Percentiles rank a stretch among this genome's conserved stretches.
Evolutionary conservation across 2,888 invertebrate genomes (phyloP).

Genomic region (Cephus pygmeus): DNA sequence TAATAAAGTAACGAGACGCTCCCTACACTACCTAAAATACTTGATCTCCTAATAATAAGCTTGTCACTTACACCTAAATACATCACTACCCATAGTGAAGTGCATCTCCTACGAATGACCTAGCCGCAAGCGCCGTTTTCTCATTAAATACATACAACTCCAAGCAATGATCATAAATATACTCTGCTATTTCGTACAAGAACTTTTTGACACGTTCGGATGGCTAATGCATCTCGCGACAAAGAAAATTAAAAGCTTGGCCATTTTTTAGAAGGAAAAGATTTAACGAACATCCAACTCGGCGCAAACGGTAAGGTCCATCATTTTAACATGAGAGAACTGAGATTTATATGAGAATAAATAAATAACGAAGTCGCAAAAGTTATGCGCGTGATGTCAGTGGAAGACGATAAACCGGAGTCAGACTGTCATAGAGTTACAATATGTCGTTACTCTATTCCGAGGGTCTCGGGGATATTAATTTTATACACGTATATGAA

Average conservation of each 20-base stretch:
- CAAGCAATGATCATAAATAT: too few relatives aligned
- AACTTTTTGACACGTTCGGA: not conserved
- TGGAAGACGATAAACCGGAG: slow-evolving; percentile 48
- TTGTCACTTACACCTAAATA: slow-evolving; percentile 12
- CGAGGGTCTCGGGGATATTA: slow-evolving; percentile 6
- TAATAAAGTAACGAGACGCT: not conserved
- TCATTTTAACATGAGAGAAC: slow-evolving; percentile 6
- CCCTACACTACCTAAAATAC: not conserved
- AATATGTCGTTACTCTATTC: slow-evolving; percentile 19
- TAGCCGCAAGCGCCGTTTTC: not conserved
- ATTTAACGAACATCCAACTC: not conserved
- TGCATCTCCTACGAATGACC: not conserved
- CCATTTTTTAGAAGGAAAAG: not conserved
- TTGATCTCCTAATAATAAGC: slow-evolving; percentile 15
- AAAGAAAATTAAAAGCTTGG: not conserved
- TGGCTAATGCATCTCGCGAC: not conserved
- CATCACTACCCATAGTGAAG: not conserved
- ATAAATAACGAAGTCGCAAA: slow-evolving; percentile 43
- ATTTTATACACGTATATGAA: not conserved
- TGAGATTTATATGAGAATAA: slow-evolving; percentile 28
- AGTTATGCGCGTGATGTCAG: slow-evolving; percentile 45
- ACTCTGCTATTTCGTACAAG: not conserved
- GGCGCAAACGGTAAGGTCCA: not conserved
- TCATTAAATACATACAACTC: too few relatives aligned
- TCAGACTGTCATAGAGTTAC: slow-evolving; percentile 41